These are phyloP conservation scores for Holocentrus rufus DNA, from an alignment of 2,797 vertebrate species.

Conservation along the genomic window DNA sequence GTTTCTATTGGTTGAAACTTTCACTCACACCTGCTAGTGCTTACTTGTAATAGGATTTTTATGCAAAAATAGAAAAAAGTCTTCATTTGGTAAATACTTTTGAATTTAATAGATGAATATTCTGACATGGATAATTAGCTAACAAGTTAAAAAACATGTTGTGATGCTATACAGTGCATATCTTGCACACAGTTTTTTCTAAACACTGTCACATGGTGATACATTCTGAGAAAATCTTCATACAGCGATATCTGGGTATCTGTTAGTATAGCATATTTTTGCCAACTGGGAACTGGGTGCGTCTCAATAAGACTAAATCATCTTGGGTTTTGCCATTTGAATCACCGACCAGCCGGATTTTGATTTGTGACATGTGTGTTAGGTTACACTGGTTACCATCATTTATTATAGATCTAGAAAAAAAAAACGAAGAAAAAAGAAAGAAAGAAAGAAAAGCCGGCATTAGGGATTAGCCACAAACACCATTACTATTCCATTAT, in stretches of 20 bases:
- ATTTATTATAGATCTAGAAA: no score
- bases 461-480: no score
- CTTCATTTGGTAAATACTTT: no score
- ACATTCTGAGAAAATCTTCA: slow-evolving; percentile 1
- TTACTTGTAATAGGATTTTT: no score
- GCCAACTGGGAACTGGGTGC: not conserved
- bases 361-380: not conserved
- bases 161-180: not conserved
- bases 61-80: no score
- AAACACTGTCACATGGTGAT: not conserved
- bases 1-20: no score
- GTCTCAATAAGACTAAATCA: not conserved
- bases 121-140: no score
- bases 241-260: not conserved
- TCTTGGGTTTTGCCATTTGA: not conserved
- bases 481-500: not conserved
- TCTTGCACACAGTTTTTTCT: not conserved
- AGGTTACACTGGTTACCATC: not conserved
- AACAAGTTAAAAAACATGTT: not conserved
- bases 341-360: not conserved
- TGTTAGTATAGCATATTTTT: slow-evolving; percentile 12
- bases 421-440: no score
- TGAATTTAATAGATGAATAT: no score
- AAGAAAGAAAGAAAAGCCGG: no score
- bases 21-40: no score